Percentiles rank a stretch among this genome's conserved stretches.
These are phyloP conservation scores for Dendrophyllia cribrosa DNA, from an alignment of 64 coral and sea anemone species.

Conservation along the genomic window DNA sequence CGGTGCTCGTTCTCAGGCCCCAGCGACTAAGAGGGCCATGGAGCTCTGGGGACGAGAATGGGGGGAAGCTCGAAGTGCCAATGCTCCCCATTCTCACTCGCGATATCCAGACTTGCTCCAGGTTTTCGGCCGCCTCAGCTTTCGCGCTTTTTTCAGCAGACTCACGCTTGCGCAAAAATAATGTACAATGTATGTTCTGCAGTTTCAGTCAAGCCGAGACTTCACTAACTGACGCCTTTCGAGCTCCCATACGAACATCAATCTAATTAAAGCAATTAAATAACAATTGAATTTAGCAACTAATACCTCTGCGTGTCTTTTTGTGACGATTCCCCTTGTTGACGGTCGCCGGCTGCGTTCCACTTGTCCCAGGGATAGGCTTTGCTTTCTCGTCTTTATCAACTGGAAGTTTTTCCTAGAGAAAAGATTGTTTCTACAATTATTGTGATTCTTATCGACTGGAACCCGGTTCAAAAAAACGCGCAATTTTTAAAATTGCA, in stretches of 20 bases:
- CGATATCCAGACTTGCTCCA: too few relatives aligned
- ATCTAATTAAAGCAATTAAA: background rate
- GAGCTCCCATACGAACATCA: background rate
- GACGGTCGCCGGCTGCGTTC: background rate
- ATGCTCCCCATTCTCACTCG: too few relatives aligned
- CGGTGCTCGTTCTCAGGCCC: too few relatives aligned
- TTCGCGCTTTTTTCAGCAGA: too few relatives aligned
- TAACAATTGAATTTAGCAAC: background rate
- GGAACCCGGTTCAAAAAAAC: too few relatives aligned
- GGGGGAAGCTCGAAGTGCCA: too few relatives aligned
- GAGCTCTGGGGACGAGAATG: too few relatives aligned
- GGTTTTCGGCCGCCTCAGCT: too few relatives aligned
- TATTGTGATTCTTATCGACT: background rate
- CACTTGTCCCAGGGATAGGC: background rate
- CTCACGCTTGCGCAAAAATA: background rate
- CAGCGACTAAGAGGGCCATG: too few relatives aligned
- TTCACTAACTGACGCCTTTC: background rate
- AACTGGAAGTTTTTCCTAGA: background rate
- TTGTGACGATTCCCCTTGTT: background rate
- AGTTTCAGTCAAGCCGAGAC: background rate
- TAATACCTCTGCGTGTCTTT: conserved; percentile 33
- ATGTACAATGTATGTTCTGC: background rate
- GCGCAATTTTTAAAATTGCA: too few relatives aligned
- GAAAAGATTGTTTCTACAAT: background rate
- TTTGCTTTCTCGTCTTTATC: conserved; percentile 7